Evolutionary conservation across 2,888 invertebrate species (phyloP).

Genomic region (Rhopalosiphum nymphaeae): DNA sequence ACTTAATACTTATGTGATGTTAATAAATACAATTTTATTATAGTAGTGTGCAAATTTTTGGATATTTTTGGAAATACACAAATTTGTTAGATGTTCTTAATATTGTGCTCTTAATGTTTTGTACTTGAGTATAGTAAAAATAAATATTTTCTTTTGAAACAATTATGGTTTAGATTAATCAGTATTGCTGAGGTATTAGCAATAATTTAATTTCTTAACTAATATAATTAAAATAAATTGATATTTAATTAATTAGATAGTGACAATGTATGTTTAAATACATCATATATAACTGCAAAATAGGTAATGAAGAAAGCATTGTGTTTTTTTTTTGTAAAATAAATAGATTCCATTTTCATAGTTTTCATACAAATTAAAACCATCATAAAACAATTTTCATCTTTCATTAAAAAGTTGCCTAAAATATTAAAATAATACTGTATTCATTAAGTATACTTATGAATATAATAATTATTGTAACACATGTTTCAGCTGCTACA

Average conservation of each 20-base stretch:
- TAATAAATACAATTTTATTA: not conserved
- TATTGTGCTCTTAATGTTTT: not conserved
- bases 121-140: not conserved
- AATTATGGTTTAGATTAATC: not conserved
- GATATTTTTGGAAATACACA: not conserved
- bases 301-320: conserved; percentile 9
- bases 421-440: conserved; percentile 57
- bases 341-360: conserved; percentile 58
- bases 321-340: conserved; percentile 49
- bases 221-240: not conserved
- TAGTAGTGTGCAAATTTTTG: not conserved
- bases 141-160: not conserved
- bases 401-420: conserved; percentile 39
- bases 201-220: not conserved
- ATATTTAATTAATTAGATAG: not conserved
- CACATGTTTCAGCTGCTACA: conserved; percentile 47
- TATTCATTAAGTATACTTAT: conserved; percentile 57
- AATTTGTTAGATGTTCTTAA: not conserved
- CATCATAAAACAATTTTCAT: conserved; percentile 51
- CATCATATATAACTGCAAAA: not conserved
- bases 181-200: not conserved
- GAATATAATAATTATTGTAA: conserved; percentile 58
- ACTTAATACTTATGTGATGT: too few relatives aligned
- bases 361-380: conserved; percentile 53
- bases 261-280: not conserved